Evolutionary conservation across 1,140 invertebrate genomes (phyloP).

Genomic region (Kradibia gibbosae): DNA sequence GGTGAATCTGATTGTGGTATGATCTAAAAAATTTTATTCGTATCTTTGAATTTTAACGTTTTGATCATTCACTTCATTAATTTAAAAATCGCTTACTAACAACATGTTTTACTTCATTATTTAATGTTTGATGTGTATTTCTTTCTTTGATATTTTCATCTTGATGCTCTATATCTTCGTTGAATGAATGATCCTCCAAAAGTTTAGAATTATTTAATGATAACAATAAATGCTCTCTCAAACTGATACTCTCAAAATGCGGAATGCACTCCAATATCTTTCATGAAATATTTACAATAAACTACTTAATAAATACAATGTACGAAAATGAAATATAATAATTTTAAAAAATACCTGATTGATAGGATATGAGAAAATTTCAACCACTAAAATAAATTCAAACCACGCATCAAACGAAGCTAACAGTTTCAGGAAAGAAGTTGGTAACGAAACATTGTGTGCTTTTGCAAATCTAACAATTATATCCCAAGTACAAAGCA

Average conservation of each 20-base stretch:
- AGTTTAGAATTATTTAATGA: constrained; percentile 59
- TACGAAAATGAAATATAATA: not conserved
- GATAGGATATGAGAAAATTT: constrained; percentile 77
- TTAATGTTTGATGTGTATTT: constrained; percentile 48
- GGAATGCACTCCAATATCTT: constrained; percentile 57
- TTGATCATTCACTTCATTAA: not conserved
- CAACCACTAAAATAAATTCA: constrained; percentile 76
- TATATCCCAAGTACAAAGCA: constrained; percentile 73
- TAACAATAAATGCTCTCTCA: constrained; percentile 63
- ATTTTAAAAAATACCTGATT: constrained; percentile 68
- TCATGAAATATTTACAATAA: constrained; percentile 7
- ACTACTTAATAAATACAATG: not conserved
- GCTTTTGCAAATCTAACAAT: constrained; percentile 76
- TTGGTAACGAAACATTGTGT: constrained; percentile 74
- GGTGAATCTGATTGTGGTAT: constrained; percentile 45
- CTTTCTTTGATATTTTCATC: constrained; percentile 52
- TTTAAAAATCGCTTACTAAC: constrained; percentile 36
- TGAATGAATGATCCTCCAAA: constrained; percentile 30
- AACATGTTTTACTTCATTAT: constrained; percentile 52
- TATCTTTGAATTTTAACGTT: not conserved
- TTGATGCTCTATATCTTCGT: constrained; percentile 34
- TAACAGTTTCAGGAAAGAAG: constrained; percentile 73
- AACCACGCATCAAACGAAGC: constrained; percentile 76
- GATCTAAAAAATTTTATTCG: constrained; percentile 39
- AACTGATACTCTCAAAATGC: constrained; percentile 58